Evolutionary conservation across 2,888 invertebrate genomes (phyloP), one percentile per base, ranked within the genome.

Genomic region (Eupithecia exiguata): DNA sequence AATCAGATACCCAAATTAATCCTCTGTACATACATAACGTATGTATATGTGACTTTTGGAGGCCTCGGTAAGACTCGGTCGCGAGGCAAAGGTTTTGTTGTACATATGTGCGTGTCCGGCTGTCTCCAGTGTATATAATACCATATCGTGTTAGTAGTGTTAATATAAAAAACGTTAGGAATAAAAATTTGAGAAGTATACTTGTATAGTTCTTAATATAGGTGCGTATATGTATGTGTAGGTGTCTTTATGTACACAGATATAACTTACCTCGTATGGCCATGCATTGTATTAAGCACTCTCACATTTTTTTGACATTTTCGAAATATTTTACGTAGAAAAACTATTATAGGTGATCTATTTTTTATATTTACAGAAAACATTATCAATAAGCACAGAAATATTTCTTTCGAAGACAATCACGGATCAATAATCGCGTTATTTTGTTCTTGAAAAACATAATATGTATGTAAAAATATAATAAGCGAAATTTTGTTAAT

Each of bases 191-290:
- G 1, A n/a, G 36, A 18, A 3, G 9, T 62, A 4, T 35, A 36
- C 18, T 62, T 18, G 21, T 53, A 25, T 58, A 58, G 25, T 21
- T 58, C 12, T 25, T 25, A 25, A 25, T 12, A 53, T 43, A 49
- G 21, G 58, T 25, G 58, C 25, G 25, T 38, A 38, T 65, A 36
- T 65, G n/a, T 38, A 65, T 38, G 63, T 65, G 2, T 62, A 36
- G 5, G 62, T 62, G 35, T 62, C 9, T 16, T 18, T 62, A 72
- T 71, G 61, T 75, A 78, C 58, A 77, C 76, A 77, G 67, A 79
- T 68, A 80, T 68, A 75, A 81, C 83, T 84, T 83, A 79, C 79
- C 77, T 76, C 53, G 30, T 12, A 1, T 36, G 49, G 66, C 68
- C 75, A 75, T 70, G 74, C 74, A 71, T 76, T 21, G 38, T 66